phyloP scores from a whole-genome alignment of 2,113 vertebrate species.

The Delphinapterus leucas region DNA sequence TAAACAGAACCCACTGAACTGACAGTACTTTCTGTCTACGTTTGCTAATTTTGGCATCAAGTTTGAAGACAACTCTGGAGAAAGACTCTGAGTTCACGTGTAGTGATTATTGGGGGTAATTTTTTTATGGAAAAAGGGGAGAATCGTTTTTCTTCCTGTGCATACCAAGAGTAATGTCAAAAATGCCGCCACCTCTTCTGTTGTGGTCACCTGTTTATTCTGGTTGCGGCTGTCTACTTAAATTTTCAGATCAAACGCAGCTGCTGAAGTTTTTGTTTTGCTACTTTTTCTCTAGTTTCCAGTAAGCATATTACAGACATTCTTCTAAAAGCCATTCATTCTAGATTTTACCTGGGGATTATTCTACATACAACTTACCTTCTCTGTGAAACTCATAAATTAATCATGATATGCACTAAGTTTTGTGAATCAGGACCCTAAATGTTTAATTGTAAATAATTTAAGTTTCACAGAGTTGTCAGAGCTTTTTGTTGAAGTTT shows the following conservation, averaged over 20 bases:
- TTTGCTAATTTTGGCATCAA: background rate
- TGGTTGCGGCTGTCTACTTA: background rate
- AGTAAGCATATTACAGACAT: background rate
- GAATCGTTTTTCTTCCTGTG: background rate
- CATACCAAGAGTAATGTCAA: background rate
- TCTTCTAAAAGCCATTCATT: conserved; percentile 29
- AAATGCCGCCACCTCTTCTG: background rate
- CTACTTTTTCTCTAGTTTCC: background rate
- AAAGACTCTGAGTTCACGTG: background rate
- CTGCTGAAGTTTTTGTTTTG: background rate
- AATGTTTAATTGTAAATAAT: conserved; percentile 79
- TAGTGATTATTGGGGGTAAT: background rate
- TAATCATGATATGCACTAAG: conserved; percentile 76
- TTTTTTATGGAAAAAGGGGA: background rate
- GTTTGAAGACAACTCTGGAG: background rate
- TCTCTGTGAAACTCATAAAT: conserved; percentile 52
- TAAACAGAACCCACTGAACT: background rate
- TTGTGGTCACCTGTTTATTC: background rate
- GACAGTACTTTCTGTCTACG: background rate
- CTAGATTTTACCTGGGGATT: background rate
- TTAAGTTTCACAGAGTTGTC: conserved; percentile 74
- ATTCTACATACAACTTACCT: conserved; percentile 19
- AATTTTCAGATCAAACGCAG: accelerated
- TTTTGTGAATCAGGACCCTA: conserved; percentile 68
- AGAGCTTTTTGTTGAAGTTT: conserved; percentile 61